Evolutionary conservation across 2,888 invertebrate genomes (phyloP).

Genomic region (Tiphia femorata): DNA sequence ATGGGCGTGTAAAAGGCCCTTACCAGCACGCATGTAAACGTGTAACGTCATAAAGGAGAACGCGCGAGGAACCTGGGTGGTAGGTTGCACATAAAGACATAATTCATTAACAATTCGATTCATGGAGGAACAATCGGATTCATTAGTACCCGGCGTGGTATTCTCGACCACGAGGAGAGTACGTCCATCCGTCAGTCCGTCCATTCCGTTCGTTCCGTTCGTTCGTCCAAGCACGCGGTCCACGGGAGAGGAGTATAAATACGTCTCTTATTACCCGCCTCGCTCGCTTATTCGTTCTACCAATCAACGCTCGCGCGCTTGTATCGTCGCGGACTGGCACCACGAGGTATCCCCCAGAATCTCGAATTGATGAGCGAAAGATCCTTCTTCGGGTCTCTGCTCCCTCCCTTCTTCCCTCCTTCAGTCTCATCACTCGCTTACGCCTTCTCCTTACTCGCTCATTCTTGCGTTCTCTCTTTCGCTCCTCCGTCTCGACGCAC

Average conservation of each 20-base stretch:
- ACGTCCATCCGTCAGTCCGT: conserved; percentile 27
- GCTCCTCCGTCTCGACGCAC: conserved; percentile 6
- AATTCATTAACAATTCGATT: conserved; percentile 67
- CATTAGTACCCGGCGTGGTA: conserved; percentile 54
- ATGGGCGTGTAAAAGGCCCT: conserved; percentile 16
- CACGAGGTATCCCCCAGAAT: conserved; percentile 44
- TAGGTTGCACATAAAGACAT: conserved; percentile 50
- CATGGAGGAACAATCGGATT: conserved; percentile 64
- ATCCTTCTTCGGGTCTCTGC: conserved; percentile 15
- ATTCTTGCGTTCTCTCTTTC: conserved; percentile 3
- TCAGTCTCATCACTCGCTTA: conserved; percentile 2
- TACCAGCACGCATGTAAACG: conserved; percentile 6
- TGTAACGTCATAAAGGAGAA: conserved; percentile 13
- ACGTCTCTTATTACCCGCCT: conserved; percentile 49
- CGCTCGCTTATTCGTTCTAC: conserved; percentile 48
- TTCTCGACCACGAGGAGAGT: conserved; percentile 30
- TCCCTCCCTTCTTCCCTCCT: conserved; percentile 4
- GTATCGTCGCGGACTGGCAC: conserved; percentile 27
- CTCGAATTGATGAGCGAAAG: conserved; percentile 38
- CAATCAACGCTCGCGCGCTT: conserved; percentile 44
- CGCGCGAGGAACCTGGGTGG: no score
- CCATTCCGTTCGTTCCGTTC: conserved; percentile 27
- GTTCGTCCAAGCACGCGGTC: conserved; percentile 33
- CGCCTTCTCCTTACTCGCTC: conserved; percentile 5
- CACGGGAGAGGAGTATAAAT: conserved; percentile 51